Evolutionary conservation across 2,888 invertebrate genomes (phyloP), one percentile per base, ranked within the genome.

Genomic region (Polylopha cassiicola): DNA sequence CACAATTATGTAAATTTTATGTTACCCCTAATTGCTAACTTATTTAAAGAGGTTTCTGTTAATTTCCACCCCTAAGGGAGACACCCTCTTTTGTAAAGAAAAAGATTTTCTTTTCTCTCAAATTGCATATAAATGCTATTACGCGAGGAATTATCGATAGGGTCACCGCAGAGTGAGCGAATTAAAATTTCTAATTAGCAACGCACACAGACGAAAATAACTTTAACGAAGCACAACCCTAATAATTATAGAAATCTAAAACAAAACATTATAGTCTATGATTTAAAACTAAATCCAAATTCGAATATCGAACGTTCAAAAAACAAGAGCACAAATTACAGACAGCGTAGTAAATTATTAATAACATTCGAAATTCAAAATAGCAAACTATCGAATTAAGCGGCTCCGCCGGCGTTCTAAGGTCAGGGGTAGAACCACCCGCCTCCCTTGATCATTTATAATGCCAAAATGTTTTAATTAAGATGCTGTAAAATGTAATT

Each of bases 401-500:
- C 58, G 58, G 57, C 53, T 61, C 49, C 58, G 63, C 62, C 55
- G 65, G 57, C 54, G 64, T 54, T 39, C 54, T 74, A 69, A 77
- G 78, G 78, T 73, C 73, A 76, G 77, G 73, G 63, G 71, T 61
- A 68, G 72, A 59, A 58, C 73, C 62, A 63, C 71, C 65, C 65
- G 58, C 58, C 61, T 65, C 74, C 72, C 79, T 74, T 76, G 84
- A 86, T 86, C 86, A 86, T 86, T 86, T 86, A 86, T 86, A 86
- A 86, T 86, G 85, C 85, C 86, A 86, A 86, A 86, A 86, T 86
- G 86, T 86, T 86, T 86, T 86, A 86, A 86, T 86, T 86, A 86
- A 86, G 86, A 86, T 80, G 86, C 85, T 86, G 86, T 86, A 86
- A 86, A 86, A 86, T 82, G 86, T 86, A 86, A 86, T 86, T 86